Evolutionary conservation across 2,113 vertebrate species (phyloP), one percentile per base, ranked within the genome.

Genomic region (Pavo muticus): DNA sequence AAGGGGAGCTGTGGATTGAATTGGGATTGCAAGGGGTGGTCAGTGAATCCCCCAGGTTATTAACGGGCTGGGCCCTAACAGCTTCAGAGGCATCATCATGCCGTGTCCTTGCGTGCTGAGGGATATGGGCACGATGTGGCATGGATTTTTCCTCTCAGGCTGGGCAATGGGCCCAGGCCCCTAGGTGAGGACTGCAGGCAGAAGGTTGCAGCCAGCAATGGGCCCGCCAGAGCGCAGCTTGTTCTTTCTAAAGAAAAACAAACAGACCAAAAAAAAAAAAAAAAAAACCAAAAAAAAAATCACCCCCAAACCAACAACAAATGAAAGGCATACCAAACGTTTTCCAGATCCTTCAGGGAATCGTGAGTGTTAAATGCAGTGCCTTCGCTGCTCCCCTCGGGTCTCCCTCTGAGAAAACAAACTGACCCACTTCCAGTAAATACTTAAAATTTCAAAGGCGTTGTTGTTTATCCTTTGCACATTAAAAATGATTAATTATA

Each of bases 331-430:
- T 93, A 71, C 91, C 80, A 74, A 87, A 47, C 0, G 1, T 84
- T 94, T 91, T 81, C 69, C 76, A 74, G 88, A 77, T 74, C 75
- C 88, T 91, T 86, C 45, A 54, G 83, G 92, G 82, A 96, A 79
- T 8, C 54, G 9, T 18, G 29, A 70, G 59, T 44, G 39, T 73
- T 88, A 39, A 87, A 91, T 50, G 54, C 48, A 50, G 61, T 39
- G n/a, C 63, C 82, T 87, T 85, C 30, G 4, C 54, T 91, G 76
- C 59, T 35, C 23, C 42, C 9, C 40, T 87, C 68, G 11, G 30
- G 20, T 90, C 32, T 91, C 81, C 67, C 82, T 57, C 32, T 93
- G 54, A 95, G 59, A 67, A 91, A 93, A 76, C 84, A 85, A 95
- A 74, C 50, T 0, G 1, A 84, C 47, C 50, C 48, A 32, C 74